Percentiles rank a stretch among this genome's conserved stretches.
phyloP scores from a whole-genome alignment of 2,113 vertebrate genomes.

The Tiliqua scincoides region DNA sequence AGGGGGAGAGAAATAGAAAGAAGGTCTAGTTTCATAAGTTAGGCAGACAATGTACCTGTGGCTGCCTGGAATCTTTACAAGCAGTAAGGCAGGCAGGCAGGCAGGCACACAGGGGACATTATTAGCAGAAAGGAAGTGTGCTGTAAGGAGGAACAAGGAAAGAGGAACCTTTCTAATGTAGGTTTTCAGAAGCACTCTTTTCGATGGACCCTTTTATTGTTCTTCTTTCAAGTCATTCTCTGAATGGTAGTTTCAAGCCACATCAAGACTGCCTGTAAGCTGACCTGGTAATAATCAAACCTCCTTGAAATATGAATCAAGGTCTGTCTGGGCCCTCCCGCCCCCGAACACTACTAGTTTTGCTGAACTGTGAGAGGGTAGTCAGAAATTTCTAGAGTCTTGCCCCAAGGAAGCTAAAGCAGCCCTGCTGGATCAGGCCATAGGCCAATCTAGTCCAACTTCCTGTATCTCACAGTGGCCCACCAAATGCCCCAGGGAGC shows the following conservation, averaged over 20 bases:
- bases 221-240: constrained; percentile 7
- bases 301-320: not conserved
- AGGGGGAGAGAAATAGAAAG: not conserved
- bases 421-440: no score
- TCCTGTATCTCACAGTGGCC: no score
- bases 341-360: not conserved
- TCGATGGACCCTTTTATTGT: not conserved
- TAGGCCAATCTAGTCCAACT: no score
- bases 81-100: not conserved
- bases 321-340: not conserved
- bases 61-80: not conserved
- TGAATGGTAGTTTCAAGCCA: constrained; percentile 34
- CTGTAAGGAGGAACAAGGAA: constrained; percentile 31
- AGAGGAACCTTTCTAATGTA: constrained; percentile 32
- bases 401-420: constrained; percentile 11
- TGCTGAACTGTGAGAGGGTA: not conserved
- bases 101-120: not conserved
- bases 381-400: constrained; percentile 17
- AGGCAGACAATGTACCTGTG: not conserved
- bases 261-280: not conserved
- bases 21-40: constrained; percentile 1
- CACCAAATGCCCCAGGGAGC: no score
- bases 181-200: not conserved
- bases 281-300: not conserved
- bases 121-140: constrained; percentile 13